Conservation (phyloP, 1,140 invertebrate genomes). For the Bombus polaris region DNA sequence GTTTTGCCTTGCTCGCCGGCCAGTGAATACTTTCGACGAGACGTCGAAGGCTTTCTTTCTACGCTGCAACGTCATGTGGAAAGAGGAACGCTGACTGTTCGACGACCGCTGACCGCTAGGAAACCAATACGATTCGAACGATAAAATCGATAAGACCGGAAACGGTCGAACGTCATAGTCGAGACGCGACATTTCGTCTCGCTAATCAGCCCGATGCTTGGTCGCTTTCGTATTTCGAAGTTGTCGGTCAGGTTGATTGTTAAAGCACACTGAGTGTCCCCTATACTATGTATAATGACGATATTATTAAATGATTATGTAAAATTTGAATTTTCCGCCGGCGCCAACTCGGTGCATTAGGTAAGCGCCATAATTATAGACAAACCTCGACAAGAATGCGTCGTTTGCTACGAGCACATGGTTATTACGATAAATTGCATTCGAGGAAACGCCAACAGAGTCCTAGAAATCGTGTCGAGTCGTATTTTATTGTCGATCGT, state of each 20-base stretch:
- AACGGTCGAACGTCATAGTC: not conserved
- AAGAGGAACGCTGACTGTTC: conserved; percentile 3
- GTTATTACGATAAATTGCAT: conserved; percentile 40
- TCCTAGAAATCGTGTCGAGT: not conserved
- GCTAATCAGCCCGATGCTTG: conserved; percentile 27
- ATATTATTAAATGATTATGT: conserved; percentile 39
- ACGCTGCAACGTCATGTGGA: conserved; percentile 34
- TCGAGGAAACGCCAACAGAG: conserved; percentile 6
- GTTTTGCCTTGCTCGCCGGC: conserved; percentile 37
- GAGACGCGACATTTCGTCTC: conserved; percentile 4
- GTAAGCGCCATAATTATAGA: conserved; percentile 15
- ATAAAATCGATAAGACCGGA: not conserved
- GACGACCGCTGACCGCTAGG: not conserved
- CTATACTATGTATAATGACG: not conserved
- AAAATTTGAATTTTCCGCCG: conserved; percentile 38
- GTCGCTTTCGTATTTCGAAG: not conserved
- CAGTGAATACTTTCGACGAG: conserved; percentile 34
- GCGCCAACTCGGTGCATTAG: conserved; percentile 29
- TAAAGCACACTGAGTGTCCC: not conserved
- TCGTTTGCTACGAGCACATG: not conserved
- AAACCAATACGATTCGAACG: not conserved
- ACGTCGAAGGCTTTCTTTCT: conserved; percentile 56
- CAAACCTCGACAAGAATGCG: conserved; percentile 11
- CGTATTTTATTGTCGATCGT: not conserved
- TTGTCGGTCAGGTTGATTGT: no score